Evolutionary conservation across 2,113 vertebrate species (phyloP).

Genomic region (Sphaerodactylus townsendi): DNA sequence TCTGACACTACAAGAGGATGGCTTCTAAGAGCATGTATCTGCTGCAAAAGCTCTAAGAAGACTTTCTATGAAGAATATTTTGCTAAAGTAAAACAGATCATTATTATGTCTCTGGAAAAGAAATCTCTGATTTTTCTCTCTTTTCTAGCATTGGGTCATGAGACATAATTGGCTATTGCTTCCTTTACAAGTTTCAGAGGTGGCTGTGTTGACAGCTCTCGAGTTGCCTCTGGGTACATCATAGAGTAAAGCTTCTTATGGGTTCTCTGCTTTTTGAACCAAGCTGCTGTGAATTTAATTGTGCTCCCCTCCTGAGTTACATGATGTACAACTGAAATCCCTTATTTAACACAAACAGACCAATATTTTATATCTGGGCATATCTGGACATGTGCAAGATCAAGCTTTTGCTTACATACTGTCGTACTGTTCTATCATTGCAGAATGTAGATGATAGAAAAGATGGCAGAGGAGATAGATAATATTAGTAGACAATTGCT

Average conservation of each 20-base stretch:
- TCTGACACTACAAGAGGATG: not conserved
- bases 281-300: slow-evolving; percentile 28
- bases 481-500: slow-evolving; percentile 16
- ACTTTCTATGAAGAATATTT: not conserved
- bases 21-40: not conserved
- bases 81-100: slow-evolving; percentile 4
- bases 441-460: not conserved
- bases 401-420: not conserved
- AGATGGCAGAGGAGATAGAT: slow-evolving; percentile 19
- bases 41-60: not conserved
- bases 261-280: slow-evolving; percentile 47
- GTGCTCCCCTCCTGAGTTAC: slow-evolving; percentile 21
- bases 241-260: slow-evolving; percentile 49
- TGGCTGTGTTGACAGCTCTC: slow-evolving; percentile 46
- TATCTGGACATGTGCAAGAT: slow-evolving; percentile 2
- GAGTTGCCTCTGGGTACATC: slow-evolving; percentile 62
- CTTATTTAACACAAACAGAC: slow-evolving; percentile 31
- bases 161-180: slow-evolving; percentile 49
- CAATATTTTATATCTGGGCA: not conserved
- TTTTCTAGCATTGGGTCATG: slow-evolving; percentile 39
- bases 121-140: slow-evolving; percentile 42
- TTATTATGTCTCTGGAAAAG: slow-evolving; percentile 14
- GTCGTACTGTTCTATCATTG: not conserved
- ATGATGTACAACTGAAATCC: slow-evolving; percentile 42
- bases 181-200: slow-evolving; percentile 52